These are phyloP conservation scores for Muntiacus reevesi DNA, from an alignment of 2,113 vertebrate genomes.

Conservation along the genomic window DNA sequence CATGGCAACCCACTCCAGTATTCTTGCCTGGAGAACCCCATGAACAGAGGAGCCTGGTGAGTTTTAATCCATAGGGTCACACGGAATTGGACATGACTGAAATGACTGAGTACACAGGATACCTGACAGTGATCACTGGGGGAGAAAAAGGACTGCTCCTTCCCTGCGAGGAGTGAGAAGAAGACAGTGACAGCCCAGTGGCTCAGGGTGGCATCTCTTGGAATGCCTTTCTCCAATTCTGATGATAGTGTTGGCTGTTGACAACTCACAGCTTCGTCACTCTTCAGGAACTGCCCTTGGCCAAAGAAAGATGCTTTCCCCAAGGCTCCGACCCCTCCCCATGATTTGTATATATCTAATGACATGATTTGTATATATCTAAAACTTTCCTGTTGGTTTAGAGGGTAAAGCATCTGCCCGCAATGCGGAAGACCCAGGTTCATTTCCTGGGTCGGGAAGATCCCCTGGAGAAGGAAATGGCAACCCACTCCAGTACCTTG, in stretches of 20 bases:
- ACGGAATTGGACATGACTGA: background rate
- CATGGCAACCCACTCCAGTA: background rate
- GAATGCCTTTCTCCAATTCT: background rate
- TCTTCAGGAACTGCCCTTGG: background rate
- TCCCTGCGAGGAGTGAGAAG: background rate
- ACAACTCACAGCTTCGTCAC: background rate
- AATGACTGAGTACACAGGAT: background rate
- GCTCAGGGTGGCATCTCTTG: background rate
- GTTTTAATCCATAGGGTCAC: background rate
- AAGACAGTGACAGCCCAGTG: background rate
- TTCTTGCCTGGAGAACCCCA: background rate
- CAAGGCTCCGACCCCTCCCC: background rate
- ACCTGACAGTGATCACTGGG: background rate
- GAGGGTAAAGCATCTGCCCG: too few relatives aligned
- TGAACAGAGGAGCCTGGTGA: background rate
- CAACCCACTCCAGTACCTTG: too few relatives aligned
- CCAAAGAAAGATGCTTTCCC: background rate
- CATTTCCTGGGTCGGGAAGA: too few relatives aligned
- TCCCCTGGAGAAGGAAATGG: too few relatives aligned
- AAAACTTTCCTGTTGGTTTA: too few relatives aligned
- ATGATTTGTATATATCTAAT: background rate
- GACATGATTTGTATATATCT: background rate
- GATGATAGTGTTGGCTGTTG: background rate
- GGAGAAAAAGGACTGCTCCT: background rate
- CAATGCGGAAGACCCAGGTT: too few relatives aligned